Base-by-base conservation (phyloP, 2,797 vertebrate species). In the Dallia pectoralis region DNA sequence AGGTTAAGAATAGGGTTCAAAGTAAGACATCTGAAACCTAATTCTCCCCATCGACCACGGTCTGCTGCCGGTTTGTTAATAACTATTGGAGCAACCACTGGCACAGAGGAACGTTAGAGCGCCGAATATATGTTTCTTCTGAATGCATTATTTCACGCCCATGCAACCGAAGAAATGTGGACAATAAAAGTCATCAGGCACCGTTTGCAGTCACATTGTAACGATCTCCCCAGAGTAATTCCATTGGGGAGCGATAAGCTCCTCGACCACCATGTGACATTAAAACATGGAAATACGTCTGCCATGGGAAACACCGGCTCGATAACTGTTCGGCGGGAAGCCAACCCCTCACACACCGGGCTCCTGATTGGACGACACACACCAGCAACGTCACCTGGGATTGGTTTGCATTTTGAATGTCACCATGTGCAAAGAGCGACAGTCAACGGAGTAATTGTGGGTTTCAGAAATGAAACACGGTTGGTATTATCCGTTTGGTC, bases 221-320 rank as follows among this genome's bases (percentile, higher is more conserved):
- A 44, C 14, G 40, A 44, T 14, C 40, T 88, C 84, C 78, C 62
- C 27, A 79, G 78, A 79, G 78, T 90, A 91, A 91, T 92, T 90
- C 89, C 84, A 82, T 91, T 87, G 84, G 80, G 79, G 81, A 84
- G 84, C 91, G 92, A 93, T 93, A 91, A 91, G 88, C 91, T 89
- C 77, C 81, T 81, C 7, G 79, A 80, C 84, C 86, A 91, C 88
- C 87, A 87, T 76, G 77, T 89, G 87, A 92, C 89, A 91, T 92
- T 91, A 81, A 89, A 81, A 83, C 29, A 85, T 75, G 81, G 51
- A 78, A 40, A 69, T 77, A 79, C 59, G 80, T 78, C 30, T 11
- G 56, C 74, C 27, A 18, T 29, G 27, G 40, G 11, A 44, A 44
- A 44, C 40, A 44, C 40, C 40, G 14, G 11, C 40, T 40, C 40